Percentiles rank a stretch among this genome's conserved stretches.
Conservation (phyloP, 2,113 vertebrate genomes). For the Poeciliopsis turrubarensis region DNA sequence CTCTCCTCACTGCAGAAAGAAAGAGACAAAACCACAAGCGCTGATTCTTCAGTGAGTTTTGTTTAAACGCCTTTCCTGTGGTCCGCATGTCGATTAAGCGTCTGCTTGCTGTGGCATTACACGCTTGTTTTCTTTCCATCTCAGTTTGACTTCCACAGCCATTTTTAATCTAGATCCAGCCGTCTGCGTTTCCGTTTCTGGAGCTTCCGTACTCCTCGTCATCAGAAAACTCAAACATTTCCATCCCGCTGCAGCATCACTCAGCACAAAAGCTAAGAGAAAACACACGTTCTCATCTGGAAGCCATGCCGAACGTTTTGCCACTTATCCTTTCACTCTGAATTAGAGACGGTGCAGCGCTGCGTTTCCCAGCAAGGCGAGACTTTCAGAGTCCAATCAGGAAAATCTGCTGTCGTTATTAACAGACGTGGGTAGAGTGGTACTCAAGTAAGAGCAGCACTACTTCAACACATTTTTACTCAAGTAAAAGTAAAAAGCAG, state of each 20-base stretch:
- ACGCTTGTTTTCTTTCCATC: conserved; percentile 62
- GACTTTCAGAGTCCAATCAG: conserved; percentile 41
- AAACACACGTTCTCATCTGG: conserved; percentile 64
- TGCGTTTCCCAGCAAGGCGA: conserved; percentile 66
- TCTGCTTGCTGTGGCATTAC: conserved; percentile 51
- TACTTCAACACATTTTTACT: too few species aligned
- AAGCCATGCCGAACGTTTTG: conserved; percentile 64
- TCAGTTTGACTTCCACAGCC: conserved; percentile 29
- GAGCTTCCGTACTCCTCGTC: conserved; percentile 19
- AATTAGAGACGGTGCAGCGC: conserved; percentile 65
- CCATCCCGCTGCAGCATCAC: conserved; percentile 9
- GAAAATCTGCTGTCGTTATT: conserved; percentile 68
- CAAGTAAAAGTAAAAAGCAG: too few species aligned
- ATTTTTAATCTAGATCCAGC: conserved; percentile 58
- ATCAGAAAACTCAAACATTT: conserved; percentile 37
- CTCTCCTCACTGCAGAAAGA: conserved; percentile 23
- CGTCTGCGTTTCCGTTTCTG: conserved; percentile 41
- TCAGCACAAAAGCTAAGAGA: conserved; percentile 42
- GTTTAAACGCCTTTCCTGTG: conserved; percentile 47
- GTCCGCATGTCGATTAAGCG: conserved; percentile 63
- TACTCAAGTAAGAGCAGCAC: too few species aligned
- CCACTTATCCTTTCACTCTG: conserved; percentile 77
- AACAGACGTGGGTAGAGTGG: neutral
- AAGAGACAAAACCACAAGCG: conserved; percentile 40
- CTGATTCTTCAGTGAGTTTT: conserved; percentile 24